Conservation (phyloP, 30 jellyfish, hydroid and myxozoan species). For the Cassiopea xamachana region DNA sequence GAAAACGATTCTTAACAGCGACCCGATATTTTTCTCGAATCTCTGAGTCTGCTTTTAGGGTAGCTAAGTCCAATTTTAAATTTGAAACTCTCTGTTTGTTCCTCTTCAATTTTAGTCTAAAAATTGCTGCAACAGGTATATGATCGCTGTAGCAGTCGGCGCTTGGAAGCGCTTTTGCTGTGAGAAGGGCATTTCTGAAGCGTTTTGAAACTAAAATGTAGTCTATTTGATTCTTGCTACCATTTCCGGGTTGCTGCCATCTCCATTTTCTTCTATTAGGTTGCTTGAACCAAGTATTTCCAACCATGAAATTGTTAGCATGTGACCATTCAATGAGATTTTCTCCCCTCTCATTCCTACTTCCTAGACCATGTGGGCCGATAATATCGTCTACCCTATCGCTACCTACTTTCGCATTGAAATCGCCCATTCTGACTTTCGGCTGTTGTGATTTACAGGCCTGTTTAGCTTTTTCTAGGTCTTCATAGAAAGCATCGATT, state of each 20-base stretch:
- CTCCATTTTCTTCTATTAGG: conserved; percentile 16
- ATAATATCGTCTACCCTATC: not conserved
- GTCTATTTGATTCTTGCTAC: conserved; percentile 9
- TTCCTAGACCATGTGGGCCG: conserved; percentile 21
- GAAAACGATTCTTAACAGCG: not conserved
- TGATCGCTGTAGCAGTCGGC: conserved; percentile 33
- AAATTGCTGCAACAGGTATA: not conserved
- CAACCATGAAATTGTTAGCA: not conserved
- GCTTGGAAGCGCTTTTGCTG: not conserved
- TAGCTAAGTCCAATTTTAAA: not conserved
- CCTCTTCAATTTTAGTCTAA: not conserved
- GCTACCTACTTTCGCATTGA: conserved; percentile 24
- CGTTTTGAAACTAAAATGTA: conserved; percentile 4
- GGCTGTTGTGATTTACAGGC: conserved; percentile 17
- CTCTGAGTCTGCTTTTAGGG: not conserved
- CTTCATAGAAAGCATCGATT: conserved; percentile 8
- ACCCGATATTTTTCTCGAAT: not conserved
- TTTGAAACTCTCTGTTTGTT: too few relatives aligned
- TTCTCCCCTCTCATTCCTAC: conserved; percentile 29
- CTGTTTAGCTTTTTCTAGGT: not conserved
- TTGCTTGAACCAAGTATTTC: conserved; percentile 27
- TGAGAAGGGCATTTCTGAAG: not conserved
- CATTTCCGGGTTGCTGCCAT: conserved; percentile 34
- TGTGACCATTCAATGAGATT: conserved; percentile 14
- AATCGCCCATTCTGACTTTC: conserved; percentile 6